Base-by-base conservation (phyloP, 1,140 invertebrate genomes). In the Stegodyphus dumicola region DNA sequence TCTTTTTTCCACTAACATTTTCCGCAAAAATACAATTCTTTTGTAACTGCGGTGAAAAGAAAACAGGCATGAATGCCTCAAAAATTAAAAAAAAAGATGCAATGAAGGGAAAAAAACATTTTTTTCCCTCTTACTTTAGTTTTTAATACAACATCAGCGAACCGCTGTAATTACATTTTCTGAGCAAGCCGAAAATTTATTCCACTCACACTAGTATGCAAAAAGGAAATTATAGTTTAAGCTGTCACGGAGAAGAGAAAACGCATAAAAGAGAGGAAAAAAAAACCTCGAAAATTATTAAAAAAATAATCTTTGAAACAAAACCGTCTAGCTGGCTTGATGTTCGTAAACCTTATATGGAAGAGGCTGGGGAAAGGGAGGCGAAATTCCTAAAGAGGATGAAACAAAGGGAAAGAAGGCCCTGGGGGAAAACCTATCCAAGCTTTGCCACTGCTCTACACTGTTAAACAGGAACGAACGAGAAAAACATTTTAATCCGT, bases 171-270 rank as follows among this genome's bases (percentile, higher is more conserved):
- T 83, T 83, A 75, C 80, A 83, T 83, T 83, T 83, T 75, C 71
- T 70, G 18, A 17, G 70, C 54, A 52, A 56, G 11, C 64, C 54
- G 70, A 70, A 81, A 81, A 52, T 81, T 81, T 74, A 74, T 65
- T 81, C 79, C 64, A 48, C 17, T 17, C 56, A 81, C 56, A 73
- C 33, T 64, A 73, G 69, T 64, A 73, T 64, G n/a, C 18, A 75
- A 83, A 83, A 83, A 75, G 70, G 71, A 71, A 56, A 15, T 80
- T 80, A n/a, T 11, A 83, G 80, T 83, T 73, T 83, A 83, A 83
- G 80, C 80, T 75, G 80, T 53, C 70, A 83, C 17, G 79, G 80
- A 74, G 71, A 74, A 66, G 51, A 77, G 64, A 77, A 64, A 77
- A 77, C 64, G 66, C 17, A 48, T 51, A 54, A 15, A 51, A 9